Base-by-base conservation (phyloP, 1,140 invertebrate species). In the Drosophila murphyi region DNA sequence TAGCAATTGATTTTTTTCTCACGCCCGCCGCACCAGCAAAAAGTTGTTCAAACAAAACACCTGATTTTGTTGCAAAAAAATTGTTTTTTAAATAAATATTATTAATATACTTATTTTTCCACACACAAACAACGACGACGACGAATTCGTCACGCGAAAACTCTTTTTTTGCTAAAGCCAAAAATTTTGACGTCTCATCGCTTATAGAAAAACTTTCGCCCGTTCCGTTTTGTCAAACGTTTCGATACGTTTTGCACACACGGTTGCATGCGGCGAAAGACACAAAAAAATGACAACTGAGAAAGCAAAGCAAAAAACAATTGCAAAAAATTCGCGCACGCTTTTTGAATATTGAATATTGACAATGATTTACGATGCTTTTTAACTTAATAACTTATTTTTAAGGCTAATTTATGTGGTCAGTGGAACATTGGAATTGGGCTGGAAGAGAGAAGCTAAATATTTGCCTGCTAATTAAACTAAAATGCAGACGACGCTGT, bases 91-190 rank as follows among this genome's bases (percentile, higher is more conserved):
- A 20, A 20, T 63, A 63, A 86, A 85, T 61, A 63, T 59, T 70
- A 72, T 60, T 74, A 45, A 52, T 71, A 52, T 71, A 28, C 56
- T 72, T 85, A 68, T 85, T 88, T 89, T 89, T 20, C 20, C 20
- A 20, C 20, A 20, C 20, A 20, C 20, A 20, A 20, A 20, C 20
- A 20, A 20, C 20, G 20, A 20, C 80, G 55, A 88, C 85, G 82
- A 89, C 83, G 80, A 88, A 87, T 73, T 88, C 82, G 85, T 89
- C 83, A 85, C 82, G 70, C 82, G 81, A 85, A 86, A 85, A 85
- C 20, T 20, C 20, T 78, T 85, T 76, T 75, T 75, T 72, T 76
- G 55, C n/a, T 61, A 72, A 76, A 72, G 41, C 78, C 78, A 86
- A 85, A 83, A 85, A 85, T 85, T 20, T 85, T 79, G 80, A 85